phyloP scores from a whole-genome alignment of 2,888 invertebrate genomes.

The Ophioninae sp. region DNA sequence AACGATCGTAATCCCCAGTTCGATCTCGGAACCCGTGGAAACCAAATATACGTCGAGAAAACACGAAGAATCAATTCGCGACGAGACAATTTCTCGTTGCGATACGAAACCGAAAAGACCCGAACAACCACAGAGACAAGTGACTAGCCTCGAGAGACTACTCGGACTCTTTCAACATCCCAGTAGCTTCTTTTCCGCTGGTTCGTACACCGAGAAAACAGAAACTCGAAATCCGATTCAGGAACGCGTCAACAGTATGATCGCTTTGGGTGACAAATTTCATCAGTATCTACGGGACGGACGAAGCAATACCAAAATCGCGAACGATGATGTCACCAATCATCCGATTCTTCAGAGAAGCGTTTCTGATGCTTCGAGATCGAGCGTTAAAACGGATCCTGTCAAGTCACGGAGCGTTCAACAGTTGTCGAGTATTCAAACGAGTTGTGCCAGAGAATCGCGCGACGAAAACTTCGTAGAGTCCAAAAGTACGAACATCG shows the following conservation, averaged over 20 bases:
- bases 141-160: slow-evolving; percentile 85
- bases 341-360: slow-evolving; percentile 62
- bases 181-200: slow-evolving; percentile 84
- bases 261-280: slow-evolving; percentile 73
- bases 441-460: slow-evolving; percentile 38
- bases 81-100: slow-evolving; percentile 35
- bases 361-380: slow-evolving; percentile 61
- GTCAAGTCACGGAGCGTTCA: slow-evolving; percentile 70
- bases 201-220: slow-evolving; percentile 70
- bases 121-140: slow-evolving; percentile 72
- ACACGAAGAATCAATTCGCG: slow-evolving; percentile 38
- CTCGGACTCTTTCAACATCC: slow-evolving; percentile 86
- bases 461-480: not conserved
- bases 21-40: slow-evolving; percentile 30
- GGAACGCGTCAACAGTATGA: slow-evolving; percentile 69
- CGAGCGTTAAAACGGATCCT: slow-evolving; percentile 54
- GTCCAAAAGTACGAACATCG: too few species aligned
- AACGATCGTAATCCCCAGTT: slow-evolving; percentile 5
- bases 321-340: slow-evolving; percentile 41
- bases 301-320: slow-evolving; percentile 50
- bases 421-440: slow-evolving; percentile 68
- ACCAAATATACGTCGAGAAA: slow-evolving; percentile 38
- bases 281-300: slow-evolving; percentile 72
- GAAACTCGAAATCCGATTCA: slow-evolving; percentile 69
- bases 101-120: slow-evolving; percentile 45